Evolutionary conservation across 2,113 vertebrate genomes (phyloP), one percentile per base, ranked within the genome.

Genomic region (Sphaerodactylus townsendi): DNA sequence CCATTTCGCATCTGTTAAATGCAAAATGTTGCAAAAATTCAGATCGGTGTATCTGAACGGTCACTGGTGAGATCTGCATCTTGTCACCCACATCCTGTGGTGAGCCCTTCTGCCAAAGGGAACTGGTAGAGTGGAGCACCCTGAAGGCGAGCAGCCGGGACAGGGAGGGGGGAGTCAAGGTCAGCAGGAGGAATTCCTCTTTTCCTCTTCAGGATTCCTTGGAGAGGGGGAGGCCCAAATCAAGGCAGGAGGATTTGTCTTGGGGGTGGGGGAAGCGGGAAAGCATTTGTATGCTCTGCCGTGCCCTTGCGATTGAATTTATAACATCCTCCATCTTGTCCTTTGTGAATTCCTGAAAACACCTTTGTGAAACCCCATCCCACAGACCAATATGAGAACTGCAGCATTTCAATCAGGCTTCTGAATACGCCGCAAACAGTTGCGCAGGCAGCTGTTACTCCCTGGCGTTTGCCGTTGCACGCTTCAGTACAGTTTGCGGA

Each of bases 401-500:
- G 41, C 75, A 79, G 80, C 69, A 90, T 80, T 76, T 80, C 90
- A 84, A 85, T 75, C 78, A 65, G 87, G 35, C 83, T 85, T 92
- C 86, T 86, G 86, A 93, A 87, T 83, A 89, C 89, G 88, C 84
- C 76, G 41, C 83, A 70, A 79, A 46, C 10, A 0, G 90, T 90
- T 39, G 65, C 78, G 25, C 44, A 2, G 83, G 86, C 71, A 87
- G 62, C 90, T 48, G 69, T 72, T 83, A 71, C 84, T 92, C 85
- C 90, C 93, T 59, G 2, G 91, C 53, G 87, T 79, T 59, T 85
- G 53, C 83, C 94, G 92, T 83, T 83, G 93, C 93, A 91, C 86
- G 95, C 95, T 93, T 92, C 95, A 86, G 86, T 39, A 46, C 93
- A 92, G 94, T 93, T 92, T 89, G 92, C 77, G 83, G 93, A 95